phyloP scores from a whole-genome alignment of 2,888 invertebrate genomes.

The Sceliomorpha sp. region DNA sequence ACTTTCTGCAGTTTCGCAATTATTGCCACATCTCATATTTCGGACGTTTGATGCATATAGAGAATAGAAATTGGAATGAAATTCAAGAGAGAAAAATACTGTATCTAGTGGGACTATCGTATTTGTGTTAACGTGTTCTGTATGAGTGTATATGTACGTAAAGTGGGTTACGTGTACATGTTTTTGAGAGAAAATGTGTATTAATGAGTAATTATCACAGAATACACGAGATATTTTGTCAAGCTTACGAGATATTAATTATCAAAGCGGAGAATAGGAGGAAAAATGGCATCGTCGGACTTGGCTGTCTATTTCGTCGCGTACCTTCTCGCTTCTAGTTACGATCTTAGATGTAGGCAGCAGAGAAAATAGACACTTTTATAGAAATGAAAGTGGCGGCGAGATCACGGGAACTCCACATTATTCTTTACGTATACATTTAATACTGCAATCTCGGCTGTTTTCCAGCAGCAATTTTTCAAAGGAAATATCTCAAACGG shows the following conservation, averaged over 20 bases:
- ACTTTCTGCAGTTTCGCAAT: conserved; percentile 42
- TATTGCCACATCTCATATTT: conserved; percentile 55
- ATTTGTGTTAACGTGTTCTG: conserved; percentile 48
- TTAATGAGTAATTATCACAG: conserved; percentile 78
- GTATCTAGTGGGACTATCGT: conserved; percentile 65
- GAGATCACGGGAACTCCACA: conserved; percentile 58
- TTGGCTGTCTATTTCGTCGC: conserved; percentile 34
- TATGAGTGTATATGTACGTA: conserved; percentile 44
- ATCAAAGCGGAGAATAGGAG: conserved; percentile 74
- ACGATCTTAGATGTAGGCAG: conserved; percentile 62
- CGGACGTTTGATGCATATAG: conserved; percentile 65
- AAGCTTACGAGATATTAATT: conserved; percentile 77
- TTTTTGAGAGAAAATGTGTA: conserved; percentile 56
- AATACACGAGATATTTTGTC: conserved; percentile 77
- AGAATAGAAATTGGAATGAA: conserved; percentile 68
- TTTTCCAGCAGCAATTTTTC: conserved; percentile 24
- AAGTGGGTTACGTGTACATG: conserved; percentile 37
- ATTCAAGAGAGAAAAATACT: conserved; percentile 72
- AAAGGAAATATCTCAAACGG: background rate
- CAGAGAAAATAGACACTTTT: conserved; percentile 68
- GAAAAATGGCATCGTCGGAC: conserved; percentile 64
- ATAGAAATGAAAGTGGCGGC: conserved; percentile 62
- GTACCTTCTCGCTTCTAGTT: conserved; percentile 35
- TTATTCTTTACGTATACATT: conserved; percentile 47
- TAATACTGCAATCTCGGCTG: conserved; percentile 46